Conservation (phyloP, 2,797 vertebrate genomes). For the Poeciliopsis presidionis region DNA sequence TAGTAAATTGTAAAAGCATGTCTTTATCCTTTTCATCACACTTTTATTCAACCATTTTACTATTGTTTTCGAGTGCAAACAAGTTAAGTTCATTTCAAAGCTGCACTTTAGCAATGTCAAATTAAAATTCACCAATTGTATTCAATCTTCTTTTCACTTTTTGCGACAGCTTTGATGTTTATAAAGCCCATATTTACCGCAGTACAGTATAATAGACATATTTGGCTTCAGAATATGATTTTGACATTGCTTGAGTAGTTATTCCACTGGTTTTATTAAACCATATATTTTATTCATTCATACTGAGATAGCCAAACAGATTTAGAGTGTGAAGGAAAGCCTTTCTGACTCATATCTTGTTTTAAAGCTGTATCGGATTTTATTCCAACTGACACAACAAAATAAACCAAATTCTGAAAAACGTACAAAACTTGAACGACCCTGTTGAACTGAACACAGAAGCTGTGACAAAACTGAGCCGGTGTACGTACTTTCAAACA, state of each 20-base stretch:
- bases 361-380: background rate
- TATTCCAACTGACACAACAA: background rate
- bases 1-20: background rate
- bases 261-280: background rate
- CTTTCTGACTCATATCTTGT: background rate
- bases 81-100: background rate
- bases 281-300: background rate
- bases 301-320: background rate
- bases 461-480: background rate
- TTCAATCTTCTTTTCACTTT: constrained; percentile 14
- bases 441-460: background rate
- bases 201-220: background rate
- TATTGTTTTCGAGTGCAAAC: background rate
- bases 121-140: constrained; percentile 3
- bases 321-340: background rate
- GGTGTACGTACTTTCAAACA: background rate
- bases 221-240: background rate
- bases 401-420: background rate
- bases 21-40: background rate
- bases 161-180: constrained; percentile 21
- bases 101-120: background rate
- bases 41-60: background rate
- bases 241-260: background rate
- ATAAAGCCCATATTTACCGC: background rate
- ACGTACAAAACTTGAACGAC: background rate